These are phyloP conservation scores for Scaeva pyrastri DNA, from an alignment of 2,888 invertebrate genomes.

Conservation along the genomic window DNA sequence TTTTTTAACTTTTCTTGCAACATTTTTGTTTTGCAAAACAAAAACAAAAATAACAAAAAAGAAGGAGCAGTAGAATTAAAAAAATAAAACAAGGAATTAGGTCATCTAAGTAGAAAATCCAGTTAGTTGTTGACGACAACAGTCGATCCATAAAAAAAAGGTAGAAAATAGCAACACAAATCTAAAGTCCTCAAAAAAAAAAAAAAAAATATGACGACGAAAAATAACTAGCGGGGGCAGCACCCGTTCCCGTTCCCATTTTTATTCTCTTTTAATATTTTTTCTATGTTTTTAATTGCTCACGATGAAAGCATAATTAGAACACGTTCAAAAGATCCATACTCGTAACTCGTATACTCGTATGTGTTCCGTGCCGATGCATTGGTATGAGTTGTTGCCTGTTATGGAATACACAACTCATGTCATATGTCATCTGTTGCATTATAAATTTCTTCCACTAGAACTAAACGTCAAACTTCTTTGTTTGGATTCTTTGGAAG, in stretches of 20 bases:
- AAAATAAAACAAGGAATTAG: conserved; percentile 63
- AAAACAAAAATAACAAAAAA: conserved; percentile 22
- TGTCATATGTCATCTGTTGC: not conserved
- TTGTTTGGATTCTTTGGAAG: not conserved
- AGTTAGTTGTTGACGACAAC: conserved; percentile 45
- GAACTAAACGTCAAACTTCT: not conserved
- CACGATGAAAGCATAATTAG: conserved; percentile 64
- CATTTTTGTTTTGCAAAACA: not conserved
- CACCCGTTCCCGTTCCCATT: not conserved
- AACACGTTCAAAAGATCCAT: conserved; percentile 56
- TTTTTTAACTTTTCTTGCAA: conserved; percentile 43
- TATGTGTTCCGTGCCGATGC: too few relatives aligned
- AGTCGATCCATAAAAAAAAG: conserved; percentile 50
- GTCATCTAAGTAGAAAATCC: conserved; percentile 70
- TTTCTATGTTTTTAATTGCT: conserved; percentile 63
- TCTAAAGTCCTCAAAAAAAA: not conserved
- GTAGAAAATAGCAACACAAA: conserved; percentile 5
- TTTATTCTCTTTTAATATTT: conserved; percentile 10
- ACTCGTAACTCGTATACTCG: too few relatives aligned
- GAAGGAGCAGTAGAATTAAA: conserved; percentile 27
- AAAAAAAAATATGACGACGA: too few relatives aligned
- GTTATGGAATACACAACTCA: conserved; percentile 28
- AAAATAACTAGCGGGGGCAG: conserved; percentile 41
- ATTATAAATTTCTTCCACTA: not conserved
- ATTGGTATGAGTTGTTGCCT: not conserved